A percentile compares a stretch with the other conserved stretches of the same genome.
phyloP scores from a whole-genome alignment of 2,797 vertebrate genomes.

The Eulemur albifrons region DNA sequence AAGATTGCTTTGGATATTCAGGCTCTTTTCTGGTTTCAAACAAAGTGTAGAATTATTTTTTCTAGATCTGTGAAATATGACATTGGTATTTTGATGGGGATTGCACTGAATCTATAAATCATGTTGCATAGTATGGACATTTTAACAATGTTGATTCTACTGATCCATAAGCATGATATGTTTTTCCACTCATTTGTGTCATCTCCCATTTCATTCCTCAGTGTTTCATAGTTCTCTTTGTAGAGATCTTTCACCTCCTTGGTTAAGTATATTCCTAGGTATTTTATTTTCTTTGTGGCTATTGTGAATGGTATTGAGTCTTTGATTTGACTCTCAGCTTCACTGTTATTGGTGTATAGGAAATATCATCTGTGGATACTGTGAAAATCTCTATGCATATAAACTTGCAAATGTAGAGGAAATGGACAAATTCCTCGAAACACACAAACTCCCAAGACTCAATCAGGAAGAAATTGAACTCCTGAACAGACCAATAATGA shows the following conservation, averaged over 20 bases:
- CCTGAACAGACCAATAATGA: not conserved
- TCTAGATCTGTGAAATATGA: not conserved
- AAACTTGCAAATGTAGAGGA: not conserved
- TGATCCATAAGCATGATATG: not conserved
- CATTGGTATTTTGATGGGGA: not conserved
- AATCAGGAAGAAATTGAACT: not conserved
- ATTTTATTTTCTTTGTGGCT: not conserved
- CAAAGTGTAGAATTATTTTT: not conserved
- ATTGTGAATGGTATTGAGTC: not conserved
- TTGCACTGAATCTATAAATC: not conserved
- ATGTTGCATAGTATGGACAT: not conserved
- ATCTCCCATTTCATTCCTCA: not conserved
- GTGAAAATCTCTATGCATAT: not conserved
- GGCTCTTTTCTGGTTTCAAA: not conserved
- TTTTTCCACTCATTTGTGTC: not conserved
- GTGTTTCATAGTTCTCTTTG: not conserved
- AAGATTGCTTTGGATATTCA: not conserved
- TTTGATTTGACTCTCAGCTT: not conserved
- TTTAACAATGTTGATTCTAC: not conserved
- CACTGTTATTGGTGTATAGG: not conserved
- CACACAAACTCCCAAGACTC: not conserved
- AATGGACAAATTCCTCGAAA: not conserved
- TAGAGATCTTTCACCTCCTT: not conserved
- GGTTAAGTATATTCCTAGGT: not conserved
- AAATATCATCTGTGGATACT: not conserved